These are phyloP conservation scores for Electrona antarctica DNA, from an alignment of 2,113 vertebrate species.

Conservation along the genomic window DNA sequence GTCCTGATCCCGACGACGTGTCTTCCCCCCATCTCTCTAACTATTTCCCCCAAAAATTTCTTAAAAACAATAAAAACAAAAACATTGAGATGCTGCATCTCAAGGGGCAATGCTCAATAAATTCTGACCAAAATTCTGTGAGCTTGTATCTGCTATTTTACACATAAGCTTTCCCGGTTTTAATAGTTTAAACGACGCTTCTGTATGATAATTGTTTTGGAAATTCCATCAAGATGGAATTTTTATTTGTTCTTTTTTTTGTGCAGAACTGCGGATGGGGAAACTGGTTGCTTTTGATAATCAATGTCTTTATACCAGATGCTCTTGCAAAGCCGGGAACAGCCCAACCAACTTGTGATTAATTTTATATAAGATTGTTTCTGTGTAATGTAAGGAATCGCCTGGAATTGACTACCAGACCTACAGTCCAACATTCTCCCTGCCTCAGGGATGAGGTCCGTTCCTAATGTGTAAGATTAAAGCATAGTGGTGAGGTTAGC, in stretches of 20 bases:
- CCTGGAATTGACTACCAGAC: background rate
- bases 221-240: slow-evolving; percentile 41
- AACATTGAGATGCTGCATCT: no score
- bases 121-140: no score
- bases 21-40: no score
- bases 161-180: no score
- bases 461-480: background rate
- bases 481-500: background rate
- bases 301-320: slow-evolving; percentile 11
- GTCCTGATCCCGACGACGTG: no score
- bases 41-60: no score
- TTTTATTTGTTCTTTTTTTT: slow-evolving; percentile 40
- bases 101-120: no score
- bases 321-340: slow-evolving; percentile 8
- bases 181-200: no score
- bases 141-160: no score
- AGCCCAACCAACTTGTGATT: background rate
- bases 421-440: background rate
- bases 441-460: background rate
- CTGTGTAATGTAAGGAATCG: background rate
- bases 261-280: slow-evolving; percentile 8
- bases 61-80: no score
- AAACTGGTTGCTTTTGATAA: slow-evolving; percentile 28
- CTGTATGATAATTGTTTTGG: slow-evolving; percentile 16
- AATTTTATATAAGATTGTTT: background rate